A percentile compares a stretch with the other conserved stretches of the same genome.
Evolutionary conservation across 2,113 vertebrate species (phyloP).

Genomic region (Sapajus apella): DNA sequence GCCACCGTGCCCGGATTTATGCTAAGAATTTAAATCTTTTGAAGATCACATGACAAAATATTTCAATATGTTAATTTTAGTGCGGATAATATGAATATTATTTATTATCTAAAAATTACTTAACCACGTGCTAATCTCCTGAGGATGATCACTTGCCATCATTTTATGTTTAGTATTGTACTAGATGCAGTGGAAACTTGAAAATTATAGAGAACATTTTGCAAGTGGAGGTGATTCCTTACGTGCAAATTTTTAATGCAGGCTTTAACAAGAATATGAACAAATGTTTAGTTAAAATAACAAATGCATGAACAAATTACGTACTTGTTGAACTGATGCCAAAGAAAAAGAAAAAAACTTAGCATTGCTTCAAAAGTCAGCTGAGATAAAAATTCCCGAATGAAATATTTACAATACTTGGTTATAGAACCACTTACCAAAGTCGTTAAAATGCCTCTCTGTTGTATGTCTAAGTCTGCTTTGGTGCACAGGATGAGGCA

Average conservation of each 20-base stretch:
- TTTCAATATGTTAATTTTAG: not conserved
- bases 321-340: not conserved
- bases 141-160: not conserved
- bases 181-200: not conserved
- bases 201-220: not conserved
- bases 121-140: not conserved
- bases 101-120: not conserved
- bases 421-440: conserved; percentile 67
- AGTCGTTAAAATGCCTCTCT: conserved; percentile 72
- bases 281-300: not conserved
- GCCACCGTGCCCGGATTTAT: not conserved
- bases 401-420: conserved; percentile 71
- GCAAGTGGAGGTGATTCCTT: not conserved
- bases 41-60: not conserved
- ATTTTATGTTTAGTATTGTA: not conserved
- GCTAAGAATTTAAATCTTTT: not conserved
- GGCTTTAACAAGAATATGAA: not conserved
- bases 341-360: conserved; percentile 3
- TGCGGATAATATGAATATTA: not conserved
- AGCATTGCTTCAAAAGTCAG: conserved; percentile 55
- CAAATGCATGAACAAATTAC: not conserved
- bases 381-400: conserved; percentile 70
- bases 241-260: not conserved
- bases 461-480: conserved; percentile 65
- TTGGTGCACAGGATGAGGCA: not conserved